Evolutionary conservation across 2,113 vertebrate species (phyloP).

Genomic region (Brachyhypopomus occidentalis): DNA sequence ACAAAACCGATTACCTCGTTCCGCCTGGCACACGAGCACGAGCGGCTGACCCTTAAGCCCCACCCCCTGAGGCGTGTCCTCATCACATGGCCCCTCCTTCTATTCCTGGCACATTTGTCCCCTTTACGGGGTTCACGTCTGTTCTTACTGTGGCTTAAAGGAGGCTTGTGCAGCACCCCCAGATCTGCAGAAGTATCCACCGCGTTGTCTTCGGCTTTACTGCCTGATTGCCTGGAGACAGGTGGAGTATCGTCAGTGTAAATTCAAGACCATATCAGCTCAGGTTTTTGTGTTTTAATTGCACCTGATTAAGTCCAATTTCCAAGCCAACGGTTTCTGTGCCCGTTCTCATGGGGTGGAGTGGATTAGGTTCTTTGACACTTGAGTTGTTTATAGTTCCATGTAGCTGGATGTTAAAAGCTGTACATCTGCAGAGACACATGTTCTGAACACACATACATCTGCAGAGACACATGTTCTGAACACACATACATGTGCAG

Average conservation of each 20-base stretch:
- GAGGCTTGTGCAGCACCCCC: neutral
- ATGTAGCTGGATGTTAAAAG: no score
- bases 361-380: no score
- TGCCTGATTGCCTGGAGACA: neutral
- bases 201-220: neutral
- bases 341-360: no score
- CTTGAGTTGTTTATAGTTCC: no score
- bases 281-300: neutral
- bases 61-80: no score
- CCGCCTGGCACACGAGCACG: neutral
- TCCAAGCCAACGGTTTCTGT: no score
- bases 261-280: neutral
- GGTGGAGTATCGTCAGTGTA: neutral
- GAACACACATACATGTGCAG: no score
- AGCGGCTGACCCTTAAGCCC: neutral
- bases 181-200: slow-evolving; percentile 10
- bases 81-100: neutral
- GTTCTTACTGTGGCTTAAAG: neutral
- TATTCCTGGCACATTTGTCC: neutral
- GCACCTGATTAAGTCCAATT: neutral
- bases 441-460: no score
- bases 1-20: slow-evolving; percentile 49
- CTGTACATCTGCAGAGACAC: no score
- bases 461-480: no score
- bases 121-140: neutral